Percentiles rank a stretch among this genome's conserved stretches.
Evolutionary conservation across 2,113 vertebrate genomes (phyloP).

Genomic region (Indicator indicator): DNA sequence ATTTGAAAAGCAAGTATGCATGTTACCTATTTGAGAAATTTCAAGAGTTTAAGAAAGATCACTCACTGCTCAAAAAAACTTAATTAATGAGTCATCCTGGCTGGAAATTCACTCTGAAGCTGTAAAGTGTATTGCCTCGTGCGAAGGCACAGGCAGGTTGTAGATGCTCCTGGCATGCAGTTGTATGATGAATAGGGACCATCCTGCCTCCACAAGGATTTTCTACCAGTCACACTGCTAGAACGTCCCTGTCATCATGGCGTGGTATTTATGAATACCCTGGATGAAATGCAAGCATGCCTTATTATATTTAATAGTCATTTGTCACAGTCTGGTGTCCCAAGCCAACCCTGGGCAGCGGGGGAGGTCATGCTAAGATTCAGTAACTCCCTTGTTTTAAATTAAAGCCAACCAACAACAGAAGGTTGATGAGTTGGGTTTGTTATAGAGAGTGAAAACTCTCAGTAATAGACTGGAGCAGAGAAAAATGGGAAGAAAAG

Average conservation of each 20-base stretch:
- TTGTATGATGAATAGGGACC: background rate
- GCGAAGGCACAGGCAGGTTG: background rate
- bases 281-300: background rate
- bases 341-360: too few relatives aligned
- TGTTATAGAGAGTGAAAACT: too few relatives aligned
- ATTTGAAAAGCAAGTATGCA: conserved; percentile 39
- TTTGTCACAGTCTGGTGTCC: too few relatives aligned
- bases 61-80: background rate
- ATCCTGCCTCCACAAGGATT: background rate
- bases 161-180: background rate
- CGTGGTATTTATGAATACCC: background rate
- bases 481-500: too few relatives aligned
- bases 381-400: too few relatives aligned
- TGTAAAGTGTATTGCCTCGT: background rate
- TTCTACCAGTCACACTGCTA: background rate
- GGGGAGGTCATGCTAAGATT: too few relatives aligned
- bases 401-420: too few relatives aligned
- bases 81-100: background rate
- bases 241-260: background rate
- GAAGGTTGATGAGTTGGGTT: too few relatives aligned
- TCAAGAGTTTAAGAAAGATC: conserved; percentile 52
- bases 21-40: conserved; percentile 42
- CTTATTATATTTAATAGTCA: background rate
- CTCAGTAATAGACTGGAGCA: too few relatives aligned
- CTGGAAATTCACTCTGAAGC: background rate